Evolutionary conservation across 2,797 vertebrate species (phyloP), one percentile per base, ranked within the genome.

Genomic region (Furcifer pardalis): DNA sequence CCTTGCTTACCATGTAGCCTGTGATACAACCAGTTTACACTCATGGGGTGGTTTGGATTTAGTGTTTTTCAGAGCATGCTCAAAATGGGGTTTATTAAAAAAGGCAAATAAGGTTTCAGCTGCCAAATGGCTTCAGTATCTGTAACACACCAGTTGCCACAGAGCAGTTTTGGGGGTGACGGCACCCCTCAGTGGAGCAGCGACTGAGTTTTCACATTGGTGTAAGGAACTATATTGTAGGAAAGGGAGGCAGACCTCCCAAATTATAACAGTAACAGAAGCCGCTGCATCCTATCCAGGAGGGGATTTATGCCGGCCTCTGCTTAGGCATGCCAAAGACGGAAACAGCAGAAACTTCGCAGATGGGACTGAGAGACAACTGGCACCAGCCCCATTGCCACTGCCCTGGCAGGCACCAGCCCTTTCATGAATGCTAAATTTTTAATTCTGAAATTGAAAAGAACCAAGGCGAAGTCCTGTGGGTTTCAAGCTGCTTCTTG

Each of bases 401-500:
- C 68, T 56, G 76, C 27, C 46, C 71, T 77, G 65, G 84, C 81
- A 75, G 77, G 65, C 84, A 68, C 62, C 69, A 52, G 42, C 63
- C 62, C 52, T 56, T 63, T 71, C 72, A 66, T 35, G 46, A 77
- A 82, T 68, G 76, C 83, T 82, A 77, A 73, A 84, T 86, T 76
- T 82, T 84, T 84, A 82, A 83, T 84, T 77, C 85, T 80, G 68
- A 73, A 56, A 77, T 63, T 87, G 77, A 83, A 85, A 82, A 76
- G 80, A 77, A 78, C 32, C 49, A 62, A 62, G 46, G 75, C 17
- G 19, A 77, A 30, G 85, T 85, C 85, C 79, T 75, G 49, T 49
- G 83, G 82, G 77, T 77, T 84, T 87, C 86, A 75, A 84, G 75
- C 77, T 87, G 77, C 81, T 83, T 56, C 72, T 85, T 87, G 88